Evolutionary conservation across 2,888 invertebrate genomes (phyloP), one percentile per base, ranked within the genome.

Genomic region (Chironomus riparius): DNA sequence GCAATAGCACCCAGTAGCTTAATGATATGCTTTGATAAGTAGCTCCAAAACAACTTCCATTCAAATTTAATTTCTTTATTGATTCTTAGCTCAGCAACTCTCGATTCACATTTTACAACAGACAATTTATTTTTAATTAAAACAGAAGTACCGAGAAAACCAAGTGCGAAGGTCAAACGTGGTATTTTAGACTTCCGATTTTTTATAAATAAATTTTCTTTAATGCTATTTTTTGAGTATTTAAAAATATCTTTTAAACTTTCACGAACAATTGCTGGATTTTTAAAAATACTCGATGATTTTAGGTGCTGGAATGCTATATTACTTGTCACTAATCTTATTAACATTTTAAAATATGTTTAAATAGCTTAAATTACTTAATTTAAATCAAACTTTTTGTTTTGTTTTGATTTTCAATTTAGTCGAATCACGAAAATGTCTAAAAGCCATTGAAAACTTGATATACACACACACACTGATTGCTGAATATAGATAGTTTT

Each of bases 1-100:
- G 88, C 86, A 80, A 96, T 86, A 77, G 96, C 95, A 76, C 91
- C 88, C 5, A 91, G 80, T 74, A 96, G 86, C 78, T 92, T 88
- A 88, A 90, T 90, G 77, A 92, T 85, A 82, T 95, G 92, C 24
- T 93, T 93, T 80, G 87, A 86, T 2, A 96, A 83, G 81, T 95
- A 91, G 13, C 85, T 81, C 83, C 91, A 88, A 78, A 96, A 89
- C 77, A 87, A 88, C 21, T 83, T 85, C 94, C 94, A 95, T 81
- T 94, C 91, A 85, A 95, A 95, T 78, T 87, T 86, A 0, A 86
- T 82, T 78, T 87, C 86, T 74, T 88, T 87, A 70, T 86, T 86
- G 15, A 47, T 4, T 65, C 21, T 50, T 10, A 4, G 12, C 12
- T 65, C 24, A 77, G 77, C 83, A 1, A 84, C 81, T 77, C 81